phyloP scores from a whole-genome alignment of 2,113 vertebrate genomes.

The Fukomys damarensis region DNA sequence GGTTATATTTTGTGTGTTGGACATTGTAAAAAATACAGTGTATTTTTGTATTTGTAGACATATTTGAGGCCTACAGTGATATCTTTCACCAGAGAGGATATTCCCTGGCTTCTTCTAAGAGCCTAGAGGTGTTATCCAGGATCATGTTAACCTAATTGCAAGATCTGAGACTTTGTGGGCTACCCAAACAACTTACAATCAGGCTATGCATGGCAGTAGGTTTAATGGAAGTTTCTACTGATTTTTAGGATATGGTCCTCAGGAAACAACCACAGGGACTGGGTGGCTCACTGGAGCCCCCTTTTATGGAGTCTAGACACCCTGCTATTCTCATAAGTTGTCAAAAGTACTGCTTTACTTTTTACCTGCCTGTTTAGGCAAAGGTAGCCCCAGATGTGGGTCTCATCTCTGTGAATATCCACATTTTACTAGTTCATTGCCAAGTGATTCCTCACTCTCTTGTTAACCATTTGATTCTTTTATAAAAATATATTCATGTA shows the following conservation, averaged over 20 bases:
- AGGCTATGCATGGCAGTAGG: neutral
- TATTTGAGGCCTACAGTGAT: neutral
- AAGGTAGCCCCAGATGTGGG: neutral
- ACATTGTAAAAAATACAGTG: neutral
- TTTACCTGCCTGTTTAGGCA: neutral
- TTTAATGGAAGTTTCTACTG: neutral
- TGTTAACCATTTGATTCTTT: neutral
- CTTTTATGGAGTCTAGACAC: neutral
- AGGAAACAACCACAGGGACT: neutral
- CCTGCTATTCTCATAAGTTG: neutral
- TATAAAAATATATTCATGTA: neutral
- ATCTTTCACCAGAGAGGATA: neutral
- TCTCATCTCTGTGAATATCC: neutral
- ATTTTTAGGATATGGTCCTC: neutral
- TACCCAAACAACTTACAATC: neutral
- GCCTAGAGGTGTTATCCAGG: neutral
- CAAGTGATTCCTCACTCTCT: neutral
- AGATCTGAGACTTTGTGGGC: neutral
- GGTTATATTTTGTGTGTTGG: neutral
- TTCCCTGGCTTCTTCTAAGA: neutral
- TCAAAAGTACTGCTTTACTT: neutral
- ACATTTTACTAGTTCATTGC: constrained; percentile 6
- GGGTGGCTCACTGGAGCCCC: neutral
- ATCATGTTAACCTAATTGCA: neutral
- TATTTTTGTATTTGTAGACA: neutral